Evolutionary conservation across 1,140 invertebrate genomes (phyloP).

Genomic region (Gonatopus flavifemur): DNA sequence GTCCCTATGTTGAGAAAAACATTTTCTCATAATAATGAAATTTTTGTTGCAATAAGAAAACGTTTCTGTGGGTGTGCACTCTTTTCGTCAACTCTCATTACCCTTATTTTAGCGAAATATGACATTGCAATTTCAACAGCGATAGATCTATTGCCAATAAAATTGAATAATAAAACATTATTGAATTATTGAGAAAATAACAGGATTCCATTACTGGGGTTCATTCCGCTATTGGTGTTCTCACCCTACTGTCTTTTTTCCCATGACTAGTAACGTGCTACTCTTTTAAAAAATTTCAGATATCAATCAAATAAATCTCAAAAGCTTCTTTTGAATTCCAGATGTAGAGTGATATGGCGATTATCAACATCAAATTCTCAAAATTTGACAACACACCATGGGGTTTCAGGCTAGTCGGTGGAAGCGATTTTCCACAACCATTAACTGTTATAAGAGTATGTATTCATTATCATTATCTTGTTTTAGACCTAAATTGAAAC

Average conservation of each 20-base stretch:
- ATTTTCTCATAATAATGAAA: too few relatives aligned
- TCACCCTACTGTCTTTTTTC: neutral
- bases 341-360: constrained; percentile 55
- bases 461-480: constrained; percentile 13
- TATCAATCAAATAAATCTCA: neutral
- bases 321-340: constrained; percentile 27
- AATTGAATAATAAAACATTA: neutral
- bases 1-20: too few relatives aligned
- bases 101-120: too few relatives aligned
- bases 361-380: constrained; percentile 60
- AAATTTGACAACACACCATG: constrained; percentile 72
- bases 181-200: neutral
- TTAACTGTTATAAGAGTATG: constrained; percentile 81
- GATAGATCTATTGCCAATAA: too few relatives aligned
- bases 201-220: neutral
- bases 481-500: too few relatives aligned
- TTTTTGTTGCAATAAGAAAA: too few relatives aligned
- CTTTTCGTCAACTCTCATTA: too few relatives aligned
- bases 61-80: too few relatives aligned
- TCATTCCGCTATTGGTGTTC: neutral
- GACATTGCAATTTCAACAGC: too few relatives aligned
- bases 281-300: neutral
- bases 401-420: constrained; percentile 87
- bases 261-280: too few relatives aligned
- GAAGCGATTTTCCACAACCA: constrained; percentile 78